Conservation (phyloP, 2,888 invertebrate genomes). For the Notodonta dromedarius region DNA sequence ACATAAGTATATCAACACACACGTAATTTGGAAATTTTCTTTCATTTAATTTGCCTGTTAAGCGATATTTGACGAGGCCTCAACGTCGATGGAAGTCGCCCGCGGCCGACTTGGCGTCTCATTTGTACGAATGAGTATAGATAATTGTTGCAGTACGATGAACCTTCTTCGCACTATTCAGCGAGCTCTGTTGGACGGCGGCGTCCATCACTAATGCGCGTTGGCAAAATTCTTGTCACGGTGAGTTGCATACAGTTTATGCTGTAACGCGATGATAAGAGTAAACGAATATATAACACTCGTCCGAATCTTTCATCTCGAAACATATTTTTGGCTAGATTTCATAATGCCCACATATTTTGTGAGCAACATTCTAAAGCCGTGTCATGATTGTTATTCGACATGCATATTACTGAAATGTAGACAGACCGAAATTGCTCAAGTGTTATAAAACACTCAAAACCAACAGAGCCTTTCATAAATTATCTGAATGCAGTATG, state of each 20-base stretch:
- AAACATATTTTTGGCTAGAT: constrained; percentile 19
- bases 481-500: constrained; percentile 20
- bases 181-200: constrained; percentile 17
- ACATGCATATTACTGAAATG: constrained; percentile 35
- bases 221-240: constrained; percentile 25
- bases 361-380: constrained; percentile 29
- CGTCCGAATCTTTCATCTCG: constrained; percentile 27
- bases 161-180: constrained; percentile 32
- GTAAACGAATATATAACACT: constrained; percentile 30
- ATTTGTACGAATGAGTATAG: constrained; percentile 56
- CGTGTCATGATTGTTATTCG: constrained; percentile 32
- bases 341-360: constrained; percentile 31
- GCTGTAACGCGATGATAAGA: constrained; percentile 21
- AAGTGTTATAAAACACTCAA: constrained; percentile 33
- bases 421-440: constrained; percentile 27
- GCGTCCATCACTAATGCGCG: constrained; percentile 27
- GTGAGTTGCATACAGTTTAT: constrained; percentile 22
- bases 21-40: constrained; percentile 14
- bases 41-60: constrained; percentile 50
- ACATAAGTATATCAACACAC: neutral
- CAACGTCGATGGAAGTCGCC: constrained; percentile 68
- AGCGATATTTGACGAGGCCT: constrained; percentile 51
- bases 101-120: constrained; percentile 51
- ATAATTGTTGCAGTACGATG: constrained; percentile 46
- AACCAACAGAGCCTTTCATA: constrained; percentile 18